Base-by-base conservation (phyloP, 2,113 vertebrate species). In the Carettochelys insculpta region DNA sequence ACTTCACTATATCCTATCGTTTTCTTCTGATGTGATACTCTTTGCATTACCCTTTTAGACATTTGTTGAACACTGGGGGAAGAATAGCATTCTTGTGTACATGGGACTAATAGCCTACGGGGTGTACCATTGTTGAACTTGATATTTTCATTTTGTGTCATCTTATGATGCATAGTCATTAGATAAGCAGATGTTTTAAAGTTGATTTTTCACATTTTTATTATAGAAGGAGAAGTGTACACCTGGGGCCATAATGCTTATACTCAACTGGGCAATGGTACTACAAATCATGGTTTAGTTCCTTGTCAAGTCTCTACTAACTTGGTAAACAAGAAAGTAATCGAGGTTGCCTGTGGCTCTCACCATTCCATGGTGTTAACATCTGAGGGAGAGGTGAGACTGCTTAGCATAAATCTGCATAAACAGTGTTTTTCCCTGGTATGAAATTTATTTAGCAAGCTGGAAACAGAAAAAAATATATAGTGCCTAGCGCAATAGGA, bases 211-310 rank as follows among this genome's bases (percentile, higher is more conserved):
- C 48, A 51, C 61, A 16, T 93, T 89, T 96, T 88, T 92, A 2
- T 78, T 97, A 76, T 83, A 99, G 99, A 99, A 95, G 99, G 99
- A 95, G 99, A 99, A 94, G 99, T 99, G 51, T 99, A 98, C 96
- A 98, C 99, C 0, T 99, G 99, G 99, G 99, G 99, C 48, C 99
- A 99, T 94, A 99, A 99, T 92, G 99, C 99, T 82, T 99, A 99
- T 47, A 99, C 98, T 95, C 99, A 99, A 92, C 92, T 99, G 86
- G 99, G 99, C 76, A 99, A 99, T 83, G 99, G 99, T 25, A 99
- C 99, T 82, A 98, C 98, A 80, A 99, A 98, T 93, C 99, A 99
- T 10, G 98, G 99, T 19, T 96, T 99, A 38, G 80, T 98, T 86
- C 99, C 99, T 24, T 98, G 98, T 58, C 98, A 99, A 86, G 98